A percentile compares a stretch with the other conserved stretches of the same genome.
phyloP scores from a whole-genome alignment of 1,140 invertebrate species.

The Berghia stephanieae region DNA sequence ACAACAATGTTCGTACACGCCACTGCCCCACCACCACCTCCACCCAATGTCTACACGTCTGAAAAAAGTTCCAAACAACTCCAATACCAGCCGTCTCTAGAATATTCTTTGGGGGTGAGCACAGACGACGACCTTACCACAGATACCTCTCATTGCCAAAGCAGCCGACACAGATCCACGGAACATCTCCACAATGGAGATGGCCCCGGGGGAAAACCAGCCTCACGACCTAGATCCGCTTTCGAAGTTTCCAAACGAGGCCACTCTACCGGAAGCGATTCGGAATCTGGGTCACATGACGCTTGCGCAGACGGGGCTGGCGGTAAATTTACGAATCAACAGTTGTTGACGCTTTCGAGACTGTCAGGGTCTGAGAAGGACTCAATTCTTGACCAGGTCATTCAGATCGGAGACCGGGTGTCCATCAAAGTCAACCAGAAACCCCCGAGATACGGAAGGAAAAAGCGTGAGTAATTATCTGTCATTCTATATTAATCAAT shows the following conservation, averaged over 20 bases:
- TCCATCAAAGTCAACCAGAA: constrained; percentile 48
- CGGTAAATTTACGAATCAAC: constrained; percentile 18
- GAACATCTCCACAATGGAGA: background rate
- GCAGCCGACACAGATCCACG: background rate
- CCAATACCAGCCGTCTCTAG: constrained; percentile 42
- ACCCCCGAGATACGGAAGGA: constrained; percentile 52
- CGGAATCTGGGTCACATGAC: background rate
- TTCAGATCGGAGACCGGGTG: constrained; percentile 48
- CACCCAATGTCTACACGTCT: constrained; percentile 30
- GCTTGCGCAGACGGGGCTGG: background rate
- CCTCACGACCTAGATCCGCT: constrained; percentile 25
- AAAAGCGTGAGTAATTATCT: constrained; percentile 44
- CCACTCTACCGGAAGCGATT: background rate
- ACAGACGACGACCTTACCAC: background rate
- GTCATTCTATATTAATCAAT: background rate
- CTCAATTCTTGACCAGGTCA: constrained; percentile 39
- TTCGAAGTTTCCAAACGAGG: background rate
- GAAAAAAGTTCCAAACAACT: constrained; percentile 43
- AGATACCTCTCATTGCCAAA: background rate
- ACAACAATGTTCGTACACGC: too few relatives aligned
- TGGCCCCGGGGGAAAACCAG: background rate
- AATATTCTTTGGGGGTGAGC: constrained; percentile 35
- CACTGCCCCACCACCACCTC: too few relatives aligned
- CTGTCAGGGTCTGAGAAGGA: constrained; percentile 49
- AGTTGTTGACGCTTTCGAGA: constrained; percentile 31